Evolutionary conservation across 2,888 invertebrate species (phyloP), one percentile per base, ranked within the genome.

Genomic region (Aporophyla lueneburgensis): DNA sequence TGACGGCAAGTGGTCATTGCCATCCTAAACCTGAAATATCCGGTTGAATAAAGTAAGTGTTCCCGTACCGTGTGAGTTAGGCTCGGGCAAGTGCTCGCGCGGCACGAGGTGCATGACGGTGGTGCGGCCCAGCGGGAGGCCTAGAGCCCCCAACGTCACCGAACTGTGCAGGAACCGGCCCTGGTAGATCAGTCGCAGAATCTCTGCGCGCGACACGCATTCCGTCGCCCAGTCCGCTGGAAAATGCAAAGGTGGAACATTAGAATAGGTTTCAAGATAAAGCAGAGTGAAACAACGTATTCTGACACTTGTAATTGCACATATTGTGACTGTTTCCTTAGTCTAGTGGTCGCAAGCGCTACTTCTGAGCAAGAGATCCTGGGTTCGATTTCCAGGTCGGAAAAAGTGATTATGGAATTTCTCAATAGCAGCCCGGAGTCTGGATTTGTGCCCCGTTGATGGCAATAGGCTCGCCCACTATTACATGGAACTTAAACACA

Each of bases 41-140:
- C 3, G 33, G 51, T 21, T 56, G 16, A 69, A 46, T 21, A 54
- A 16, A 40, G 21, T 24, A 62, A n/a, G 12, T 59, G 40, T 53
- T 21, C 9, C 78, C 88, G 66, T 96, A 99, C 99, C 99, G 97
- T 99, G 99, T 92, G 99, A 99, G 97, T 99, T 99, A 92, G 99
- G 99, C 97, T 99, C 99, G 92, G 99, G 99, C 96, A 99, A 97
- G 96, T 99, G 99, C 97, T 99, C 99, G 97, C 99, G 98, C 90
- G 99, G 99, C 95, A 99, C 99, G 93, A 99, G 98, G 97, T 99
- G 99, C 99, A 99, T 99, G 94, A 99, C 99, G 94, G 99, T 99
- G 93, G 99, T 99, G 97, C 99, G 99, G 90, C 99, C 99, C 91
- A 98, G 98, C 87, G 99, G 99, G 96, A 99, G 98, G 93, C 99